These are phyloP conservation scores for Pyrgilauda ruficollis DNA, from an alignment of 2,113 vertebrate genomes.

Conservation along the genomic window DNA sequence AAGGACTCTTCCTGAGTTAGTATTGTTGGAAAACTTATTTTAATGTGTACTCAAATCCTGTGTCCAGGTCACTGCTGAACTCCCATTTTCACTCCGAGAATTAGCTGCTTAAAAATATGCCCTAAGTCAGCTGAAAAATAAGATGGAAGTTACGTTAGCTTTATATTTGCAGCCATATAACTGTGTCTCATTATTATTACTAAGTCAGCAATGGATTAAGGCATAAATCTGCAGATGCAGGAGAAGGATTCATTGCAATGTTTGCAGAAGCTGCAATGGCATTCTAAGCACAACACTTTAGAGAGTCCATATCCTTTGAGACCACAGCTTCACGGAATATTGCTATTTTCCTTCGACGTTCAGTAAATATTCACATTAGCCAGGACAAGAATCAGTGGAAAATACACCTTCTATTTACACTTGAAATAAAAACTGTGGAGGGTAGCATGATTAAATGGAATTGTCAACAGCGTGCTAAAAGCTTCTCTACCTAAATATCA, in stretches of 20 bases:
- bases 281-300: not conserved
- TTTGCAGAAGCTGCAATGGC: not conserved
- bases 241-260: not conserved
- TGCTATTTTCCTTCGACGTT: slow-evolving; percentile 4
- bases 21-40: not conserved
- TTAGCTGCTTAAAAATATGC: not conserved
- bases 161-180: not conserved
- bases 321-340: not conserved
- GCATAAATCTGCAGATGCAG: not conserved
- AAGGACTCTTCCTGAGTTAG: not conserved
- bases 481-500: not conserved
- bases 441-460: not conserved
- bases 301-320: slow-evolving; percentile 1
- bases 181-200: not conserved
- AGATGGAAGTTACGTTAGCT: not conserved
- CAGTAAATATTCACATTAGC: not conserved
- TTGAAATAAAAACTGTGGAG: not conserved
- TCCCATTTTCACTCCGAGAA: not conserved
- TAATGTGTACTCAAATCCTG: not conserved
- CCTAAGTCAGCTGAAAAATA: not conserved
- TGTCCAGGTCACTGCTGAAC: not conserved
- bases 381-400: not conserved
- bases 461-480: not conserved
- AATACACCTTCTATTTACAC: not conserved
- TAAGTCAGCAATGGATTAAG: slow-evolving; percentile 20